Percentiles rank a stretch among this genome's conserved stretches.
Conservation (phyloP, 2,797 vertebrate species). For the Tinamus major region DNA sequence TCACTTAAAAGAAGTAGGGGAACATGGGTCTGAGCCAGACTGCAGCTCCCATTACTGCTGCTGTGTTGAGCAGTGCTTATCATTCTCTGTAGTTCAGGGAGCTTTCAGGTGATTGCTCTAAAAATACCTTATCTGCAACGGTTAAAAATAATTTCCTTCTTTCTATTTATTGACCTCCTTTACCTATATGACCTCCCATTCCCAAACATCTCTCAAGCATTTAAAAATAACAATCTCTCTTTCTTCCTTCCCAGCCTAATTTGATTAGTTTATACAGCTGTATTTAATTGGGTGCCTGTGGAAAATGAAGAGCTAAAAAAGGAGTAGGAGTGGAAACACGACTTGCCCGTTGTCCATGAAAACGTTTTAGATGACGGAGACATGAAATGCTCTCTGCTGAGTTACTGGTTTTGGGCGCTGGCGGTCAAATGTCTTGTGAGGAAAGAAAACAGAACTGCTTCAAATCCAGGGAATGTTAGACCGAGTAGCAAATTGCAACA, state of each 20-base stretch:
- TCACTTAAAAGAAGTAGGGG: not conserved
- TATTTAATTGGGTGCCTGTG: not conserved
- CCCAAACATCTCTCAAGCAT: slow-evolving; percentile 4
- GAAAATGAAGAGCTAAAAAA: not conserved
- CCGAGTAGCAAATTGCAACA: not conserved
- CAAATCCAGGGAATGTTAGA: not conserved
- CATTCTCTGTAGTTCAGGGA: slow-evolving; percentile 2
- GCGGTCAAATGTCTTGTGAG: not conserved
- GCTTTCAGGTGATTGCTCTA: slow-evolving; percentile 66
- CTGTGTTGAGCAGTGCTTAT: slow-evolving; percentile 29
- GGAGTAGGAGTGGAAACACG: not conserved
- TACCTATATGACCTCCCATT: slow-evolving; percentile 23
- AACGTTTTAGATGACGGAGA: not conserved
- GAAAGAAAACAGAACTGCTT: not conserved
- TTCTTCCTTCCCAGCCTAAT: slow-evolving; percentile 12
- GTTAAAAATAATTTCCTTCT: slow-evolving; percentile 61
- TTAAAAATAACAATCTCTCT: slow-evolving; percentile 31
- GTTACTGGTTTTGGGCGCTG: not conserved
- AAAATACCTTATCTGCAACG: slow-evolving; percentile 60
- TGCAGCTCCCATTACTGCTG: not conserved
- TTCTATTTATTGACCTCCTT: slow-evolving; percentile 57
- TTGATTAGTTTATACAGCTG: not conserved
- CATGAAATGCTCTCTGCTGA: not conserved
- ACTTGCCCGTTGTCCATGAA: not conserved
- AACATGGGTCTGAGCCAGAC: not conserved